Base-by-base conservation (phyloP, 2,113 vertebrate species). In the Callopanchax toddi region DNA sequence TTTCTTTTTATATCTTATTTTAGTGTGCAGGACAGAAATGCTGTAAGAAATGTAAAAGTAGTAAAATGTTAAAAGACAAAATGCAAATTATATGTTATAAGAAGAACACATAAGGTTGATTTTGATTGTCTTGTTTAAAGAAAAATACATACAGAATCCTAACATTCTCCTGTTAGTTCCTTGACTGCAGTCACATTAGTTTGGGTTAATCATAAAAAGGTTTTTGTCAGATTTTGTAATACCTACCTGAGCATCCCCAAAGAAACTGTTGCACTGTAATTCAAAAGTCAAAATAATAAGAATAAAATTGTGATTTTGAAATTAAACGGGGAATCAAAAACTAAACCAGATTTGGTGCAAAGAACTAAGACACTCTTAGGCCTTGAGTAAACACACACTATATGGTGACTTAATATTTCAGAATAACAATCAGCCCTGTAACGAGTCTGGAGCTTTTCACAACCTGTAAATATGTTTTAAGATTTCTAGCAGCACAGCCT, bases 191-290 rank as follows among this genome's bases (percentile, higher is more conserved):
- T 12, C 59, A 66, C 49, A 58, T 82, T 79, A 78, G 61, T 81
- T 76, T 53, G 42, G 22, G 67, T 82, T 82, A 81, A 69, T 75
- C 43, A 48, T 25, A 56, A 75, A 32, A 52, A 29, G 0, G 11
- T 23, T 57, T 46, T 37, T 54, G 32, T 22, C 67, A 87, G 78
- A 83, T 74, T 44, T 49, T 67, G n/a, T 71, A 80, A 74, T 64
- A 83, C 94, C 85, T 96, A 98, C 97, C 97, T 93, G 96, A 94
- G 86, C 93, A 98, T 86, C 97, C 97, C 97, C 96, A 98, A 74
- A 98, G 93, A 87, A 94, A 94, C 40, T 95, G 95, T 67, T 97
- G 96, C 80, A 96, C 97, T 98, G 95, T 72, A 96, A 96, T 90
- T 89, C 83, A 93, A 94, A 65, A 84, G n/a, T n/a, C n/a, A n/a